phyloP scores from a whole-genome alignment of 2,797 vertebrate genomes.

The Phoxinus dragarum region DNA sequence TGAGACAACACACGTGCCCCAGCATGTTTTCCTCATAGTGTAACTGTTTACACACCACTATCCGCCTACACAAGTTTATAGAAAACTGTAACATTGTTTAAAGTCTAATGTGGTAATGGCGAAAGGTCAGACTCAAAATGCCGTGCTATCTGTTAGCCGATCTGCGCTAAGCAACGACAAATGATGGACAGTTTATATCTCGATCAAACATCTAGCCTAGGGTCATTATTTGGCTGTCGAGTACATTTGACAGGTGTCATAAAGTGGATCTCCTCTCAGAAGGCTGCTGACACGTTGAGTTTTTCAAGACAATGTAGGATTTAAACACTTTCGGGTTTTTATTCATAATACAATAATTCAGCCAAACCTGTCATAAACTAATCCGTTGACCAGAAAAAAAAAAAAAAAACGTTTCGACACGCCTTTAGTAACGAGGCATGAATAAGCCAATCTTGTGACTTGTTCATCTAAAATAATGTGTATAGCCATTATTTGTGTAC shows the following conservation, averaged over 20 bases:
- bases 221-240: not conserved
- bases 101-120: not conserved
- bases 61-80: not conserved
- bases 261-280: not conserved
- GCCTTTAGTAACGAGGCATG: not conserved
- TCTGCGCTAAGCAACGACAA: not conserved
- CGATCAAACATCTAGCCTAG: not conserved
- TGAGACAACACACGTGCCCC: slow-evolving; percentile 1
- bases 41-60: slow-evolving; percentile 3
- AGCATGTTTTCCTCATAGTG: not conserved
- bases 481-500: not conserved
- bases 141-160: not conserved
- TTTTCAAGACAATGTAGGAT: slow-evolving; percentile 4
- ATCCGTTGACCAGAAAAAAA: not conserved
- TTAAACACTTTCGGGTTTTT: not conserved
- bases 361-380: not conserved
- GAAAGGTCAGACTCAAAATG: not conserved
- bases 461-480: not conserved
- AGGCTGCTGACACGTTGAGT: not conserved
- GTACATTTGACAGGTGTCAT: slow-evolving; percentile 29
- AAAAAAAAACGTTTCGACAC: not conserved
- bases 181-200: not conserved
- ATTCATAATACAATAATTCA: not conserved
- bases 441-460: not conserved
- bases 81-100: not conserved